Evolutionary conservation across 2,113 vertebrate species (phyloP), one percentile per base, ranked within the genome.

Genomic region (Hyperopisus bebe): DNA sequence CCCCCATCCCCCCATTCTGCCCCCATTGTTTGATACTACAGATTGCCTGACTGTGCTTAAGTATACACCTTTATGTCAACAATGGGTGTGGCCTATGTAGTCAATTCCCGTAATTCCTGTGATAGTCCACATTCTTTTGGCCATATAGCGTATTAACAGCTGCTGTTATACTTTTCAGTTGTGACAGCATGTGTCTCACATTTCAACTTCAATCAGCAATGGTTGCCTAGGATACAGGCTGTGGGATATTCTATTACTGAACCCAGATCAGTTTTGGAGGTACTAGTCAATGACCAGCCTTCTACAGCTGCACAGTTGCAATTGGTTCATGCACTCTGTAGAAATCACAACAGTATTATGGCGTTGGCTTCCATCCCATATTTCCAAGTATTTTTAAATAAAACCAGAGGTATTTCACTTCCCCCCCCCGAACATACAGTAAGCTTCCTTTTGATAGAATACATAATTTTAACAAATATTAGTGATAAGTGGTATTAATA

Each of bases 381-480:
- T 24, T 47, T 84, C 19, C 42, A 85, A 85, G 82, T 83, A 44
- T 47, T 84, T 84, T 47, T 11, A 48, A 48, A 85, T 27, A 48
- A 85, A 87, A 87, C 39, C 82, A 87, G 85, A 19, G 39, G 39
- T 21, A 47, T 84, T 44, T 87, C 11, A 35, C 27, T 19, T 2
- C 9, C 50, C 48, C 42, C 42, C 24, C 13, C 13, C 11, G 31
- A 31, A 35, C 42, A 48, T 50, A 86, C 19, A 48, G 70, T 77
- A 77, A 8, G 35, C 3, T 80, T 80, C 74, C 24, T 21, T 86
- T 48, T 21, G 19, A 86, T 48, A 86, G 10, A 85, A 86, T 27
- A 86, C 83, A 86, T 86, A 31, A 15, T 86, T 50, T 35, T 86
- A 48, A 48, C 44, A 86, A 27, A 48, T 86, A 86, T 86, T 86